These are phyloP conservation scores for Egretta garzetta DNA, from an alignment of 2,113 vertebrate species.

Conservation along the genomic window DNA sequence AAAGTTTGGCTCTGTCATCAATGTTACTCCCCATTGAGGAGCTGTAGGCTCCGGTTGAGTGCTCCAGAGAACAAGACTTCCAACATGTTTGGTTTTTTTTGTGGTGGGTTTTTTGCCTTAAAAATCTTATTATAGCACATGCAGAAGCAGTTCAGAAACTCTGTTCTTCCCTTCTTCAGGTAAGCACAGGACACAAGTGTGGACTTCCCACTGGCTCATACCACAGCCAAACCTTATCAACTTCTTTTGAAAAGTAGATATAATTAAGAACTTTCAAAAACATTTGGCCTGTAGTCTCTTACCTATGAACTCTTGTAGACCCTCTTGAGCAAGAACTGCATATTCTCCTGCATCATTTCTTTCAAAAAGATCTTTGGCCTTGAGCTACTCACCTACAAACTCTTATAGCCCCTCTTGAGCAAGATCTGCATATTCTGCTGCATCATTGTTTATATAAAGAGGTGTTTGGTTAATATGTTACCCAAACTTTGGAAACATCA, in stretches of 20 bases:
- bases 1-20: neutral
- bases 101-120: neutral
- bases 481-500: neutral
- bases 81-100: neutral
- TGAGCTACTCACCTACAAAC: fast-evolving
- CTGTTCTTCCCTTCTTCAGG: neutral
- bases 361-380: neutral
- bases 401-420: neutral
- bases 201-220: neutral
- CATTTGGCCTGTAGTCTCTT: fast-evolving
- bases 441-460: neutral
- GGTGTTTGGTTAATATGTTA: constrained; percentile 7
- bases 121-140: neutral
- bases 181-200: neutral
- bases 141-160: neutral
- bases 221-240: neutral
- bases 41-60: neutral
- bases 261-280: neutral
- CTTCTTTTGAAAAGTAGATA: neutral
- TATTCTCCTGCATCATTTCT: neutral
- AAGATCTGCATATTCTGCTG: neutral
- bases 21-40: neutral
- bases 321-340: neutral
- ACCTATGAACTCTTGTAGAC: neutral
- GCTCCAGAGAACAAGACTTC: neutral